Conservation (phyloP, 1,140 invertebrate genomes). For the Theocolax elegans region DNA sequence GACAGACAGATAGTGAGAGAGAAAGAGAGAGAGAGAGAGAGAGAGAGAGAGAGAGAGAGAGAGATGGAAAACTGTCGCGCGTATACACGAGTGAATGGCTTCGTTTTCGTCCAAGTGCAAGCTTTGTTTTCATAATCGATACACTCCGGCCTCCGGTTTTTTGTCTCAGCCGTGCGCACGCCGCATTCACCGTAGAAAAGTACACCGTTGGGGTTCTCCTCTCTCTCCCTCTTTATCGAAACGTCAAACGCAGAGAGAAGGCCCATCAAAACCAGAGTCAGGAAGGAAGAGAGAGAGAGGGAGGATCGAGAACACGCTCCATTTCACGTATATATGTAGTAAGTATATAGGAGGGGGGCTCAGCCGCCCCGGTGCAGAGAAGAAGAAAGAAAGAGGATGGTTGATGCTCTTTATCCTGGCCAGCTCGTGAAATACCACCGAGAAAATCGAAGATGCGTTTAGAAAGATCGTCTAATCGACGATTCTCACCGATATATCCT, state of each 20-base stretch:
- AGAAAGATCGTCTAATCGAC: too few relatives aligned
- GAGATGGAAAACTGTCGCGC: slow-evolving; percentile 13
- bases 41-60: not conserved
- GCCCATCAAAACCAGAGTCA: slow-evolving; percentile 17
- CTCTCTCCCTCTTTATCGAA: slow-evolving; percentile 36
- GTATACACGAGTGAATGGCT: slow-evolving; percentile 11
- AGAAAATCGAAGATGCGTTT: too few relatives aligned
- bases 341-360: too few relatives aligned
- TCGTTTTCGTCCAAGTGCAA: slow-evolving; percentile 37
- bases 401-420: too few relatives aligned
- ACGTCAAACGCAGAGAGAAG: slow-evolving; percentile 29
- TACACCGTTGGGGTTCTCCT: slow-evolving; percentile 5
- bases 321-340: too few relatives aligned
- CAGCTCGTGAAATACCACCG: too few relatives aligned
- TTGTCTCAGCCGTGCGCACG: not conserved
- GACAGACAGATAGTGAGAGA: too few relatives aligned
- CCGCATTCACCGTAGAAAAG: not conserved
- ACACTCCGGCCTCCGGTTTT: not conserved
- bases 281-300: not conserved
- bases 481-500: too few relatives aligned
- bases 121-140: slow-evolving; percentile 44
- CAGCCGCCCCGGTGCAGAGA: too few relatives aligned
- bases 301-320: too few relatives aligned
- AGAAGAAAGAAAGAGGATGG: too few relatives aligned
- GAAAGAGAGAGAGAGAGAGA: too few relatives aligned